A percentile compares a stretch with the other conserved stretches of the same genome.
Conservation (phyloP, 2,888 invertebrate genomes). For the Lordiphosa andalusiaca region DNA sequence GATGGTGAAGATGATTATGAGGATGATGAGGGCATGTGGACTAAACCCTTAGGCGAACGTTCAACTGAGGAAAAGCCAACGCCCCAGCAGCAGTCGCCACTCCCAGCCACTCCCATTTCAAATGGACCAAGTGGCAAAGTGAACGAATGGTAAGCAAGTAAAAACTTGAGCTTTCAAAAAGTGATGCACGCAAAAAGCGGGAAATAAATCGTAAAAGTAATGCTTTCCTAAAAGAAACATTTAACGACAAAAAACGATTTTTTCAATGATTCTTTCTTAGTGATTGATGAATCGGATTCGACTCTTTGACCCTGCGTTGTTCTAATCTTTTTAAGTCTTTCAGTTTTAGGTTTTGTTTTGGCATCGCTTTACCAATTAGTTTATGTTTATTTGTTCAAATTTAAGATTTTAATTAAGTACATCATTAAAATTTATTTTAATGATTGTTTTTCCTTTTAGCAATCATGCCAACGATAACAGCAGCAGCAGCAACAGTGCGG, state of each 20-base stretch:
- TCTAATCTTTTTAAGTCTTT: no score
- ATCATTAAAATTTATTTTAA: not conserved
- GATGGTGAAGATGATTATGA: conserved; percentile 71
- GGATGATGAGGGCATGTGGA: conserved; percentile 78
- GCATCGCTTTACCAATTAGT: no score
- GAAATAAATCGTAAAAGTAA: no score
- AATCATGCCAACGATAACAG: conserved; percentile 61
- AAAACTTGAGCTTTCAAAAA: not conserved
- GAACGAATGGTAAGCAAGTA: conserved; percentile 60
- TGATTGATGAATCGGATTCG: no score
- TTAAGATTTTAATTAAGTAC: not conserved
- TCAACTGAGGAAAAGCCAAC: conserved; percentile 28
- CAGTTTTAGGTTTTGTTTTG: no score
- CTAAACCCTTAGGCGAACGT: conserved; percentile 71
- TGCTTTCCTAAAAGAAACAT: no score
- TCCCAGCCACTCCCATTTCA: conserved; percentile 25
- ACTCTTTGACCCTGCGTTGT: no score
- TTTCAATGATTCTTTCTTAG: no score
- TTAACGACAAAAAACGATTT: no score
- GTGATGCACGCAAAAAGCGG: no score
- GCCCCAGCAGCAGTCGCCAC: conserved; percentile 23
- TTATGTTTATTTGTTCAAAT: no score
- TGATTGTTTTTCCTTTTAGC: conserved; percentile 21
- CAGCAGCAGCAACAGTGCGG: conserved; percentile 42
- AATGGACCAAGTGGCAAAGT: conserved; percentile 66